These are phyloP conservation scores for Sebastes itinus DNA, from an alignment of 2,797 vertebrate species.

Conservation along the genomic window DNA sequence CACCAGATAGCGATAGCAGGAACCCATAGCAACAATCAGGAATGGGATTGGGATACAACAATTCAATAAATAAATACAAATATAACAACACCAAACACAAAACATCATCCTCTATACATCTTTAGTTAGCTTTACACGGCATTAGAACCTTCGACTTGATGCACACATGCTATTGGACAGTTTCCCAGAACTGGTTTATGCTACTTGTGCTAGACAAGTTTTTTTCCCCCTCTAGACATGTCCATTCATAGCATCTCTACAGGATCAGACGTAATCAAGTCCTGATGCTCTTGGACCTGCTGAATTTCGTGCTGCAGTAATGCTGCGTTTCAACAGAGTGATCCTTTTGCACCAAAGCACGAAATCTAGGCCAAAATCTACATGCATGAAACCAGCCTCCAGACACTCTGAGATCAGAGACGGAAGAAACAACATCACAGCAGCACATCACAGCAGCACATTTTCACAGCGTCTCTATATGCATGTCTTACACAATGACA, in stretches of 20 bases:
- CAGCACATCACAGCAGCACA: neutral
- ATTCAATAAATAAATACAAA: neutral
- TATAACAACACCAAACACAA: neutral
- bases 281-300: neutral
- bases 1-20: neutral
- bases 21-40: too few relatives aligned
- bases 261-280: constrained; percentile 19
- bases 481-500: neutral
- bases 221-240: neutral
- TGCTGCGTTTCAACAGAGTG: constrained; percentile 7
- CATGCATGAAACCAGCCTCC: neutral
- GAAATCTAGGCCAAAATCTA: constrained; percentile 30
- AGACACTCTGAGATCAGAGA: constrained; percentile 1
- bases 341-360: neutral
- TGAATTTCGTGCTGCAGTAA: constrained; percentile 1
- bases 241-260: neutral
- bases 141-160: neutral
- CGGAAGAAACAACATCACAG: neutral
- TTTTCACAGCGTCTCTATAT: neutral
- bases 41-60: neutral
- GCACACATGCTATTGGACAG: neutral
- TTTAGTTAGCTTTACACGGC: neutral
- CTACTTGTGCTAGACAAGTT: neutral
- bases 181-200: neutral
- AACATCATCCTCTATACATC: neutral